Base-by-base conservation (phyloP, 2,888 invertebrate species). In the Biston stratarius region DNA sequence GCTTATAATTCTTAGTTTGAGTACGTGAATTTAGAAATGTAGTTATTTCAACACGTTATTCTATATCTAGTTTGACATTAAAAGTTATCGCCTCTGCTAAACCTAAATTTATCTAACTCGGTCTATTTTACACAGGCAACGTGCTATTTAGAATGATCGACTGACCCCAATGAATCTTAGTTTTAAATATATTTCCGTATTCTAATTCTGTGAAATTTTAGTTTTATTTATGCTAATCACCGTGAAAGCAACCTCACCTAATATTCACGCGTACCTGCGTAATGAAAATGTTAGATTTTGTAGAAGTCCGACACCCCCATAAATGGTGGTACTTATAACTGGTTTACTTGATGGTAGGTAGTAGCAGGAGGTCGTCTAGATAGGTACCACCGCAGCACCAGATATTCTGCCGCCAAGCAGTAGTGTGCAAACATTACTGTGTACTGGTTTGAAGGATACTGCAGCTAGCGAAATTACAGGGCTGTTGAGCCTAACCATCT, bases 71-170 rank as follows among this genome's bases (percentile, higher is more conserved):
- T 40, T 9, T 60, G 12, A n/a, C 8, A 9, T n/a, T 51, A 42
- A 51, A 42, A 34, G 2, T 34, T 34, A 3, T 24, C 6, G 7
- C 40, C 53, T 40, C 33, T 24, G 42, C 42, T 42, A 42, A 53
- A 55, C 42, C 24, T 60, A 60, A 24, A 42, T 40, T n/a, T 42
- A 51, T 60, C 12, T 60, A 33, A 40, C 24, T 34, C 51, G n/a
- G 24, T 42, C 59, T 49, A 42, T 11, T 51, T 45, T 14, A 14
- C 33, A 14, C 33, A 33, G 51, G 44, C 53, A 55, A 58, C 61
- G 69, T 56, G 64, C 64, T 67, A 67, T 60, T 53, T 52, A 38
- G 49, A 59, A 52, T 53, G 52, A 48, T 42, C 56, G n/a, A 2
- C 38, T 58, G 61, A 61, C 61, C 34, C 11, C 52, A 57, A 62